These are phyloP conservation scores for Agonum fuliginosum DNA, from an alignment of 2,888 invertebrate genomes.

Conservation along the genomic window DNA sequence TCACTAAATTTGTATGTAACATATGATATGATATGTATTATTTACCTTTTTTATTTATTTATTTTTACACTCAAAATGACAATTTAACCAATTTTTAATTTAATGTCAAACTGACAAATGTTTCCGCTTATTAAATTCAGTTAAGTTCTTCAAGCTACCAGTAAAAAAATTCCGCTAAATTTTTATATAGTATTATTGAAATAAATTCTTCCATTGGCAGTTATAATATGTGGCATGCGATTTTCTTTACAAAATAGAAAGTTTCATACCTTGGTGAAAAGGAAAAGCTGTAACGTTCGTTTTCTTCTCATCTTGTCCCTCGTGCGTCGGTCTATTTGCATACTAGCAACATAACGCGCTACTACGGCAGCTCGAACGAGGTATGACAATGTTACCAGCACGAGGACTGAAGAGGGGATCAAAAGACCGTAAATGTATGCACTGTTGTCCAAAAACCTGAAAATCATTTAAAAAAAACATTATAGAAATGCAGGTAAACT, in stretches of 20 bases:
- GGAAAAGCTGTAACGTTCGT: conserved; percentile 76
- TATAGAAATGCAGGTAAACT: neutral
- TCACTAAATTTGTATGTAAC: too few relatives aligned
- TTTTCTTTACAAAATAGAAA: neutral
- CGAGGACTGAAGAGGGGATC: conserved; percentile 71
- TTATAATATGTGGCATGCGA: too few relatives aligned
- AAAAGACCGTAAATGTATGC: conserved; percentile 76
- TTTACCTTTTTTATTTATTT: too few relatives aligned
- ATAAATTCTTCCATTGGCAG: too few relatives aligned
- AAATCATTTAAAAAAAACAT: neutral
- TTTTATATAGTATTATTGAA: too few relatives aligned
- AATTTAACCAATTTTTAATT: too few relatives aligned
- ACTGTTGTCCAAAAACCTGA: conserved; percentile 75
- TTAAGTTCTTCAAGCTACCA: too few relatives aligned
- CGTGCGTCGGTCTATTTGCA: conserved; percentile 77
- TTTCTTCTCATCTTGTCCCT: conserved; percentile 78
- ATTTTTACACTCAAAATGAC: too few relatives aligned
- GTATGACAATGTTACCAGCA: conserved; percentile 73
- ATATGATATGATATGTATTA: too few relatives aligned
- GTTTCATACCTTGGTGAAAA: conserved; percentile 76
- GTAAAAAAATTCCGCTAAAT: too few relatives aligned
- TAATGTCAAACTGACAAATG: too few relatives aligned
- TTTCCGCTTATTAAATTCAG: too few relatives aligned
- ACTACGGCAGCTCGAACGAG: conserved; percentile 75
- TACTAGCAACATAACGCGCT: conserved; percentile 77